Percentiles rank a stretch among this genome's conserved stretches.
These are phyloP conservation scores for Morphnarchus princeps DNA, from an alignment of 2,113 vertebrate genomes.

Conservation along the genomic window DNA sequence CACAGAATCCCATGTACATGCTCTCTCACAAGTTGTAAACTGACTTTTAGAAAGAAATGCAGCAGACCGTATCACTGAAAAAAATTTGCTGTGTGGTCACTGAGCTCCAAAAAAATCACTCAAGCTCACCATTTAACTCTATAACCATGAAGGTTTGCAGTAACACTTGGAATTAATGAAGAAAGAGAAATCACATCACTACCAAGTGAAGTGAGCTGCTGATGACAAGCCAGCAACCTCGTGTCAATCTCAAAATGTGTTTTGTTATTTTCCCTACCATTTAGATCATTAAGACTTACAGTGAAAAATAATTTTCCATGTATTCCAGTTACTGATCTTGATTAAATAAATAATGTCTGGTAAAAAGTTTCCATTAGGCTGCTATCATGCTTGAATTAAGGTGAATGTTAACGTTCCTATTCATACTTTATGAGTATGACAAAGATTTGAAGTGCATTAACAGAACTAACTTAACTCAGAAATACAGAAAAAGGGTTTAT, in stretches of 20 bases:
- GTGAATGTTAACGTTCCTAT: background rate
- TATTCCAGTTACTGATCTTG: background rate
- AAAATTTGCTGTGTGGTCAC: background rate
- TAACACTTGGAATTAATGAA: background rate
- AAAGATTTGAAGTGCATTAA: background rate
- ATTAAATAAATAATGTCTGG: background rate
- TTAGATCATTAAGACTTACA: background rate
- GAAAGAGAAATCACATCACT: background rate
- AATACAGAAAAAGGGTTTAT: background rate
- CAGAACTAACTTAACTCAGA: background rate
- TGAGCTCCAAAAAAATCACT: background rate
- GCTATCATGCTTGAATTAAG: background rate
- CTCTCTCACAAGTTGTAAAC: background rate
- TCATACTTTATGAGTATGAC: background rate
- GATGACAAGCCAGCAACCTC: background rate
- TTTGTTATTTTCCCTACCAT: background rate
- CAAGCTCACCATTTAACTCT: background rate
- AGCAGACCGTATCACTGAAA: background rate
- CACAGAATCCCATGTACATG: background rate
- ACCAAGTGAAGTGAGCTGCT: background rate
- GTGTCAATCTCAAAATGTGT: background rate
- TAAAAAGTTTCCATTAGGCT: background rate
- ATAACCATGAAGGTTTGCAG: background rate
- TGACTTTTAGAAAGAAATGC: background rate
- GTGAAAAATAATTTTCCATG: background rate